Base-by-base conservation (phyloP, 2,113 vertebrate genomes). In the Mustela lutreola region DNA sequence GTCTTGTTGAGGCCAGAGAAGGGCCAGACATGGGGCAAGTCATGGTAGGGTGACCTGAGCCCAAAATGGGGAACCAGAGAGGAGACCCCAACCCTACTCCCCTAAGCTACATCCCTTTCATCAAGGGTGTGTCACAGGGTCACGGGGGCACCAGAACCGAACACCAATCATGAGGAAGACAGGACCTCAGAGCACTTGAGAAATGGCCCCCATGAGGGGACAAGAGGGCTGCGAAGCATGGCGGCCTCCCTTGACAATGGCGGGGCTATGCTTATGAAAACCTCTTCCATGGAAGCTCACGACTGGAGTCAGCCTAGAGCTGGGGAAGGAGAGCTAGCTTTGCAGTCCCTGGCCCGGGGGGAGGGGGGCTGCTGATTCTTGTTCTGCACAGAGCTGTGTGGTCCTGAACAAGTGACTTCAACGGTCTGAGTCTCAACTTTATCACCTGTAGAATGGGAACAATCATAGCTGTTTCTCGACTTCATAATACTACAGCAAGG, bases 201-300 rank as follows among this genome's bases (percentile, higher is more conserved):
- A 76, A 19, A 14, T 1, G 5, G 28, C 63, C 28, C 63, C 28
- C 62, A 31, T 28, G 12, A 31, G 28, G 63, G 63, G 14, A 15
- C 28, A 36, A 36, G 45, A 78, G 31, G 5, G 58, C 56, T 45
- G 26, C n/a, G 70, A 39, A 50, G 33, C 53, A 48, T 6, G 71
- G 48, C 4, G 21, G 70, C 24, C 80, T 70, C n/a, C 33, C 50
- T 21, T 15, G 36, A 39, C 24, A 19, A 1, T 3, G 12, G 31
- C 3, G 11, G 12, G 50, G 11, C 21, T 63, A 19, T 2, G 1
- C 8, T 28, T 28, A 21, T 14, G 36, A 39, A 33, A 33, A 67
- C 1, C 28, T 9, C 2, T 7, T 21, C 6, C 3, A 2, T 0
- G 18, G 19, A 4, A 39, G 4, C 60, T 14, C 7, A 0, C 0